These are phyloP conservation scores for Spheniscus mendiculus DNA, from an alignment of 2,113 vertebrate species.

Conservation along the genomic window DNA sequence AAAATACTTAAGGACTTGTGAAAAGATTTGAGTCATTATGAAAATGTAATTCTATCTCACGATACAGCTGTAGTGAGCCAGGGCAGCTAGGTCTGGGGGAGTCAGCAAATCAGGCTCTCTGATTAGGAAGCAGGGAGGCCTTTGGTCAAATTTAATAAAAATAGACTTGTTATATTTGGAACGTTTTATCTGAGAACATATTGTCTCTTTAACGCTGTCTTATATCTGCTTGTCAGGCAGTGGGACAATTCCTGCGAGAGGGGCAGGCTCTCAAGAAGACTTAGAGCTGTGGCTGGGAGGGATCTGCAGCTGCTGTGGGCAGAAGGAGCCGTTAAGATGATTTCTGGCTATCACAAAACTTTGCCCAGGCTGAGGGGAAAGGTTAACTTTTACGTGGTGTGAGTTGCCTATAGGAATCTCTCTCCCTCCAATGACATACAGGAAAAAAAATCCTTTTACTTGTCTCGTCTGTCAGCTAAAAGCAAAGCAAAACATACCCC, in stretches of 20 bases:
- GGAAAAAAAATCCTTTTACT: neutral
- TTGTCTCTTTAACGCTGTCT: neutral
- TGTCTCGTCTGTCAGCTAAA: neutral
- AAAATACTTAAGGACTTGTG: conserved; percentile 54
- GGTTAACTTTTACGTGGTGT: neutral
- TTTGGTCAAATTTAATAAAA: conserved; percentile 61
- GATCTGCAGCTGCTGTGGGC: neutral
- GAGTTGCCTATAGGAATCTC: neutral
- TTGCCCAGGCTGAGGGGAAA: neutral
- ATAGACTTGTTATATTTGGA: conserved; percentile 56
- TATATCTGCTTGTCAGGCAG: neutral
- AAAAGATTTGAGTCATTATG: conserved; percentile 51
- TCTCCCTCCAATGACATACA: neutral
- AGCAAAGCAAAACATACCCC: conserved; percentile 11
- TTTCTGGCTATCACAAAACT: neutral
- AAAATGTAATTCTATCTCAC: conserved; percentile 64
- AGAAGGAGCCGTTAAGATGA: neutral
- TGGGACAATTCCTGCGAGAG: neutral
- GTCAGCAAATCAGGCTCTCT: conserved; percentile 20
- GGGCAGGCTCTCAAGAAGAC: neutral
- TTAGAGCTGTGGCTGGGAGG: neutral
- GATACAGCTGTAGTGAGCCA: conserved; percentile 23
- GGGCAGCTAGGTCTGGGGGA: conserved; percentile 10
- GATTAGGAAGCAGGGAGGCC: conserved; percentile 50
- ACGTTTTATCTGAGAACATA: conserved; percentile 25